These are phyloP conservation scores for Euspilapteryx auroguttella DNA, from an alignment of 2,888 invertebrate species.

Conservation along the genomic window DNA sequence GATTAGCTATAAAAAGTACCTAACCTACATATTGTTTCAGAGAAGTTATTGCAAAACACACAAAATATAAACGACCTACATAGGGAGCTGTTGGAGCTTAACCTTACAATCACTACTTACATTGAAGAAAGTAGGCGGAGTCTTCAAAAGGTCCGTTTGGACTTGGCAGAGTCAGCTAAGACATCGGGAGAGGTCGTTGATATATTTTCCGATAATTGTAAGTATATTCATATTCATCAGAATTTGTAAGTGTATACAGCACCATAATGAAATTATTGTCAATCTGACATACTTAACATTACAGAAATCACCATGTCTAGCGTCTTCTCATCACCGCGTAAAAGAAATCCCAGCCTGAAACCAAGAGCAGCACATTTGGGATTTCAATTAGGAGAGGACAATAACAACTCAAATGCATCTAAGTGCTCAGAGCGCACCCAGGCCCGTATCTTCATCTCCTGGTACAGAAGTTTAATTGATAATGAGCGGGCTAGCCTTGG, in stretches of 20 bases:
- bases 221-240: too few species aligned
- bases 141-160: slow-evolving; percentile 23
- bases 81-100: slow-evolving; percentile 42
- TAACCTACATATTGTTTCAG: slow-evolving; percentile 25
- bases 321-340: slow-evolving; percentile 17
- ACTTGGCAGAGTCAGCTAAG: slow-evolving; percentile 30
- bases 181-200: slow-evolving; percentile 38
- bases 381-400: slow-evolving; percentile 20
- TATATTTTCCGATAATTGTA: slow-evolving; percentile 33
- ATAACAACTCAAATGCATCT: slow-evolving; percentile 20
- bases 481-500: slow-evolving; percentile 45
- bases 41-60: slow-evolving; percentile 31
- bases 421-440: slow-evolving; percentile 23
- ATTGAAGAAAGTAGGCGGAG: slow-evolving; percentile 40
- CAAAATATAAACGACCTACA: slow-evolving; percentile 32
- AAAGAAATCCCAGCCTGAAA: slow-evolving; percentile 12
- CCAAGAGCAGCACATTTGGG: too few species aligned
- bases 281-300: too few species aligned
- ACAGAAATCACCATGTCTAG: slow-evolving; percentile 23
- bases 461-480: slow-evolving; percentile 53
- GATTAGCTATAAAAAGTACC: slow-evolving; percentile 1
- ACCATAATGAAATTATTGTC: too few species aligned
- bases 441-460: slow-evolving; percentile 39
- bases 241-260: too few species aligned
- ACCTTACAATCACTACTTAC: slow-evolving; percentile 41